Evolutionary conservation across 2,888 invertebrate genomes (phyloP).

Genomic region (Pasiphila rectangulata): DNA sequence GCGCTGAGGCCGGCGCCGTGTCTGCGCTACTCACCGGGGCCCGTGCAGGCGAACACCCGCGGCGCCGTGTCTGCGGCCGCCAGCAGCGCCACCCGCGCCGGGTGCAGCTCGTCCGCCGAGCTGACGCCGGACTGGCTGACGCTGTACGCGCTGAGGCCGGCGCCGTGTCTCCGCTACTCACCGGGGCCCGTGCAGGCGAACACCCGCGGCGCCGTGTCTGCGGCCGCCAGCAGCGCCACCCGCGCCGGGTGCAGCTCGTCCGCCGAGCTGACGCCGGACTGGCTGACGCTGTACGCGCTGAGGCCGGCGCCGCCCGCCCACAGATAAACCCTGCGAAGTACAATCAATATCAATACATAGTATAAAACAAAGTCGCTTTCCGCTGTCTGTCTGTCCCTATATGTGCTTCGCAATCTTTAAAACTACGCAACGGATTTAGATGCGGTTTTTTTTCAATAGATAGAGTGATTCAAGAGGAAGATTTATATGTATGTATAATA

Average conservation of each 20-base stretch:
- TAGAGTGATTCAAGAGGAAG: no score
- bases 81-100: conserved; percentile 85
- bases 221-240: conserved; percentile 84
- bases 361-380: no score
- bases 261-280: conserved; percentile 86
- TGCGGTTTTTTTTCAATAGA: no score
- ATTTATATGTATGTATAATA: no score
- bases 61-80: conserved; percentile 82
- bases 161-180: conserved; percentile 84
- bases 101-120: conserved; percentile 85
- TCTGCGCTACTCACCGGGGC: conserved; percentile 86
- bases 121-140: conserved; percentile 87
- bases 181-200: conserved; percentile 93
- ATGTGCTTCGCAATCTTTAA: no score
- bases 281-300: conserved; percentile 87
- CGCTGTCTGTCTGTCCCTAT: no score
- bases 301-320: conserved; percentile 96
- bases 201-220: conserved; percentile 81
- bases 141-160: conserved; percentile 88
- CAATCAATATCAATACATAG: not conserved
- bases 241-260: conserved; percentile 85
- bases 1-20: no score
- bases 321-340: conserved; percentile 55
- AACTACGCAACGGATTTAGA: no score
- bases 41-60: conserved; percentile 89